Percentiles rank a stretch among this genome's conserved stretches.
phyloP scores from a whole-genome alignment of 2,888 invertebrate genomes.

The Eupithecia subfuscata region DNA sequence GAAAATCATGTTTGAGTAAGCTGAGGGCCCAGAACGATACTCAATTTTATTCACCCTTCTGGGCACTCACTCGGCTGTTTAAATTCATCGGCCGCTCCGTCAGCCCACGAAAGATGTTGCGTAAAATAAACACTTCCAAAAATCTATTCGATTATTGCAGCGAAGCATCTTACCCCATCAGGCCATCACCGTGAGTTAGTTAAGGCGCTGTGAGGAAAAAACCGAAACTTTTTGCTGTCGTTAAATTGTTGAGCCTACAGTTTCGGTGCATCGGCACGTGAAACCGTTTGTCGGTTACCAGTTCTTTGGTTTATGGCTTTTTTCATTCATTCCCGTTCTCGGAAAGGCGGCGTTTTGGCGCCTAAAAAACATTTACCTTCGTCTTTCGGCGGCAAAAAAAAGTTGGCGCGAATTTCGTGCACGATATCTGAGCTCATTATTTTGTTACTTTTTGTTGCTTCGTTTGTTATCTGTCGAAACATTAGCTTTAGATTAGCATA shows the following conservation, averaged over 20 bases:
- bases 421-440: slow-evolving; percentile 42
- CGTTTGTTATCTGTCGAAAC: slow-evolving; percentile 39
- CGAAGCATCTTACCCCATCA: slow-evolving; percentile 40
- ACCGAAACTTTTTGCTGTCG: slow-evolving; percentile 57
- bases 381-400: slow-evolving; percentile 51
- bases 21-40: not conserved
- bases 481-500: slow-evolving; percentile 31
- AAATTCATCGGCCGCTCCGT: slow-evolving; percentile 20
- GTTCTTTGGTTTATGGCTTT: slow-evolving; percentile 68
- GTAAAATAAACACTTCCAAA: slow-evolving; percentile 36
- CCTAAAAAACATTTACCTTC: slow-evolving; percentile 66
- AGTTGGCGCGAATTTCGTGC: slow-evolving; percentile 59
- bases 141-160: slow-evolving; percentile 32
- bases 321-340: slow-evolving; percentile 76
- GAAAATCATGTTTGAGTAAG: not conserved
- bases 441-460: slow-evolving; percentile 37
- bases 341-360: slow-evolving; percentile 81
- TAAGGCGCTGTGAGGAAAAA: slow-evolving; percentile 58
- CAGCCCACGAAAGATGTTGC: slow-evolving; percentile 16
- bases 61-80: slow-evolving; percentile 17
- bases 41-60: not conserved
- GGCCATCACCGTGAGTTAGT: slow-evolving; percentile 46
- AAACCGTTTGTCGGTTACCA: slow-evolving; percentile 75
- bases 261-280: slow-evolving; percentile 71
- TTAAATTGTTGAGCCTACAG: slow-evolving; percentile 70